Evolutionary conservation across 2,888 invertebrate species (phyloP).

Genomic region (Andrena trimmerana): DNA sequence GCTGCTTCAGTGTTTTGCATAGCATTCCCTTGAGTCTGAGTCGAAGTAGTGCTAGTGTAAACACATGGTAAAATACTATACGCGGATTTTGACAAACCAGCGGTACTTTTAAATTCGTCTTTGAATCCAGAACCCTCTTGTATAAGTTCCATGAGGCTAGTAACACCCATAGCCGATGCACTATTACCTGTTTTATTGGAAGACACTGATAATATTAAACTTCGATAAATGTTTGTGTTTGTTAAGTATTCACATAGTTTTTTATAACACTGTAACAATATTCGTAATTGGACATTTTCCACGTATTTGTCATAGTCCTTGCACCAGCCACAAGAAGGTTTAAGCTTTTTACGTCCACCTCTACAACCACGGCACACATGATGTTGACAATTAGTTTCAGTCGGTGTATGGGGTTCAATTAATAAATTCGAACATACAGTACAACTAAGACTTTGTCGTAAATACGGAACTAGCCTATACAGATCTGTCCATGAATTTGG

Average conservation of each 20-base stretch:
- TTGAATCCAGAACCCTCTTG: slow-evolving; percentile 92
- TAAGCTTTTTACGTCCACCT: slow-evolving; percentile 93
- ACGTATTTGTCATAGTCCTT: slow-evolving; percentile 93
- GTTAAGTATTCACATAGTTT: slow-evolving; percentile 94
- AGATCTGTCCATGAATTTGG: slow-evolving; percentile 93
- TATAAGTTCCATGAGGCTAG: slow-evolving; percentile 90
- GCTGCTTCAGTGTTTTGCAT: slow-evolving; percentile 75
- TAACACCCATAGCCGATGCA: slow-evolving; percentile 85
- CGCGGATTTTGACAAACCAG: slow-evolving; percentile 90
- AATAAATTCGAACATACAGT: slow-evolving; percentile 95
- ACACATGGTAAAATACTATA: slow-evolving; percentile 92
- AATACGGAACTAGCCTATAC: slow-evolving; percentile 92
- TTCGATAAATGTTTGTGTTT: slow-evolving; percentile 90
- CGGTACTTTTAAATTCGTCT: slow-evolving; percentile 91
- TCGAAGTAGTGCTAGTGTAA: slow-evolving; percentile 88
- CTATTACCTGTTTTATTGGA: slow-evolving; percentile 86
- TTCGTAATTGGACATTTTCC: slow-evolving; percentile 93
- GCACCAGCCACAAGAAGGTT: slow-evolving; percentile 94
- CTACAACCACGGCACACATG: slow-evolving; percentile 94
- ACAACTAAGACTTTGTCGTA: slow-evolving; percentile 95
- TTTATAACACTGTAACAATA: slow-evolving; percentile 95
- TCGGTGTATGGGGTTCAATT: slow-evolving; percentile 93
- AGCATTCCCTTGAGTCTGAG: slow-evolving; percentile 84
- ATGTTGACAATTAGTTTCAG: slow-evolving; percentile 93
- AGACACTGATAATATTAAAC: slow-evolving; percentile 85